These are phyloP conservation scores for Centroberyx gerrardi DNA, from an alignment of 2,797 vertebrate genomes.

Conservation along the genomic window DNA sequence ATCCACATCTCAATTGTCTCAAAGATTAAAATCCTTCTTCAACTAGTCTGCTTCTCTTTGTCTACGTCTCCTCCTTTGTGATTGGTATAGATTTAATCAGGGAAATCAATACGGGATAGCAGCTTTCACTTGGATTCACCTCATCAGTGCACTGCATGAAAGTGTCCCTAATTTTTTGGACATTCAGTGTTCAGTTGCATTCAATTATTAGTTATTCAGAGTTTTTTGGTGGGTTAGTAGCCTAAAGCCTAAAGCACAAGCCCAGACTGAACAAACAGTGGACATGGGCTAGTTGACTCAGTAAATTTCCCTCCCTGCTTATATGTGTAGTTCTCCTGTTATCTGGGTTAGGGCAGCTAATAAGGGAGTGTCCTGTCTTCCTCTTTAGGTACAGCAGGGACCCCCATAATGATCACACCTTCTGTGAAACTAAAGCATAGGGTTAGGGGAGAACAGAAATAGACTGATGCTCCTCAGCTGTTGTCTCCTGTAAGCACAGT, in stretches of 20 bases:
- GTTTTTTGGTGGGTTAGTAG: too few species aligned
- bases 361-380: constrained; percentile 11
- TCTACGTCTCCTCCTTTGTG: too few species aligned
- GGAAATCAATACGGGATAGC: too few species aligned
- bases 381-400: constrained; percentile 29
- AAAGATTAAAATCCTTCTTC: too few species aligned
- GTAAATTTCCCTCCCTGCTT: not conserved
- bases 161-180: too few species aligned
- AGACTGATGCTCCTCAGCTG: constrained; percentile 73
- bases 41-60: too few species aligned
- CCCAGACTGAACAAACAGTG: not conserved
- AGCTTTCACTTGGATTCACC: too few species aligned
- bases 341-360: constrained; percentile 21
- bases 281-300: not conserved
- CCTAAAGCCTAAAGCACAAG: not conserved
- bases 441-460: constrained; percentile 67
- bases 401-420: constrained; percentile 52
- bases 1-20: not conserved
- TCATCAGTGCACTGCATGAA: too few species aligned
- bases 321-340: not conserved
- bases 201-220: too few species aligned
- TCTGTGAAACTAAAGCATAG: constrained; percentile 55
- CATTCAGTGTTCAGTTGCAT: too few species aligned
- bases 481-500: constrained; percentile 62
- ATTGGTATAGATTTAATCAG: too few species aligned